These are phyloP conservation scores for Gavialis gangeticus DNA, from an alignment of 2,113 vertebrate species.

Conservation along the genomic window DNA sequence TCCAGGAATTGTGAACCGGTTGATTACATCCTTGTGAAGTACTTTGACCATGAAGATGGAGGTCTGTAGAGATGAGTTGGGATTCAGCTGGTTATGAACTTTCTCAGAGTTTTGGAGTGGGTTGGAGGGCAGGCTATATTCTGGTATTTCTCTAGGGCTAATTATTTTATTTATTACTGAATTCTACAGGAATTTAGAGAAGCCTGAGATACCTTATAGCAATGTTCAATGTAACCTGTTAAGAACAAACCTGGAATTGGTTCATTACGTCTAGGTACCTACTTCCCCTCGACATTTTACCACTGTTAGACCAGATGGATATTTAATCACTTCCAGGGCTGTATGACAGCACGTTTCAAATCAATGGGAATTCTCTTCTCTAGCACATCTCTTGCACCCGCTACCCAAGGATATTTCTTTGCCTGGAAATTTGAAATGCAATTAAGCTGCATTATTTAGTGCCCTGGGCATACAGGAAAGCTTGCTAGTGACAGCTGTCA, in stretches of 20 bases:
- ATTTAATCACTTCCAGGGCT: background rate
- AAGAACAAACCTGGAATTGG: background rate
- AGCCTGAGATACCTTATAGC: background rate
- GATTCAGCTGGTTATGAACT: background rate
- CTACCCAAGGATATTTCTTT: background rate
- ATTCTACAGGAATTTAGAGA: background rate
- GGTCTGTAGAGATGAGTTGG: background rate
- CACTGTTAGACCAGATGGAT: rapidly evolving
- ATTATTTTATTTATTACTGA: background rate
- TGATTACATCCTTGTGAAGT: background rate
- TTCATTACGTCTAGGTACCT: background rate
- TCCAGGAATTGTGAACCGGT: background rate
- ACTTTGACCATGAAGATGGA: background rate
- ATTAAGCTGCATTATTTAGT: conserved; percentile 8
- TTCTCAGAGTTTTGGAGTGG: background rate
- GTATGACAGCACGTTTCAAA: conserved; percentile 16
- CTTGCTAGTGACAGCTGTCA: conserved; percentile 21
- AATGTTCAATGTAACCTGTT: background rate
- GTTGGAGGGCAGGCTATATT: background rate
- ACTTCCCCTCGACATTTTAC: background rate
- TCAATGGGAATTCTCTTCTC: background rate
- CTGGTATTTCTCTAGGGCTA: background rate
- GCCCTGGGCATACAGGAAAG: background rate
- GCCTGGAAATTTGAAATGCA: background rate
- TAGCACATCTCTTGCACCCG: background rate